Conservation (phyloP, 2,888 invertebrate species). For the Gibbula magus region DNA sequence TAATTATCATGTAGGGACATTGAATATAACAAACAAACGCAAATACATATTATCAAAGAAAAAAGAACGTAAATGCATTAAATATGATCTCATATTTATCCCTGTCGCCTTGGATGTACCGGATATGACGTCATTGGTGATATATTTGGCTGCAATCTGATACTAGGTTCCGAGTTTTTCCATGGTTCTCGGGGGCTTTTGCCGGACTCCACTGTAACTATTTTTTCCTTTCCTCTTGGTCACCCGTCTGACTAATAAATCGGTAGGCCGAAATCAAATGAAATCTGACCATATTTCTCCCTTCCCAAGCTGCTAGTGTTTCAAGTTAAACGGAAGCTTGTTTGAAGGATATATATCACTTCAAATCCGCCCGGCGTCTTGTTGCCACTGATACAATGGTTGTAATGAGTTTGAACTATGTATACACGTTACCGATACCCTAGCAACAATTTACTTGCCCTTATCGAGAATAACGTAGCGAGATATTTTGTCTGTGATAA, state of each 20-base stretch:
- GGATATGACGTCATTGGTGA: neutral
- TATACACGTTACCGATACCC: conserved; percentile 6
- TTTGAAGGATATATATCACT: conserved; percentile 21
- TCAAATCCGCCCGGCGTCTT: conserved; percentile 6
- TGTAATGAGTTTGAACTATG: conserved; percentile 6
- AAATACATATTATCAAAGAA: too few relatives aligned
- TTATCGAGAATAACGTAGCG: neutral
- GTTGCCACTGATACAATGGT: neutral
- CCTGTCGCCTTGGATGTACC: neutral
- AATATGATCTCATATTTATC: neutral
- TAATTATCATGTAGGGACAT: too few relatives aligned
- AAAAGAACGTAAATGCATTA: too few relatives aligned
- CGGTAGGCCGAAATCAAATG: conserved; percentile 14
- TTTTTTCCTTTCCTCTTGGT: conserved; percentile 1
- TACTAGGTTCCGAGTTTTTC: neutral
- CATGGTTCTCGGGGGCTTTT: neutral
- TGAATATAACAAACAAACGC: too few relatives aligned
- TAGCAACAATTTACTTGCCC: neutral
- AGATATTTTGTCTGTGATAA: neutral
- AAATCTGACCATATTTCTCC: neutral
- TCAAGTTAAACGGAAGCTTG: conserved; percentile 6
- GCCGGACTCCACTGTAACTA: neutral
- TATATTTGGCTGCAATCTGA: neutral
- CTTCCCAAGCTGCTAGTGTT: conserved; percentile 4
- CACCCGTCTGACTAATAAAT: conserved; percentile 13